A percentile compares a stretch with the other conserved stretches of the same genome.
Evolutionary conservation across 1,140 invertebrate genomes (phyloP).

Genomic region (Mactra quadrangularis): DNA sequence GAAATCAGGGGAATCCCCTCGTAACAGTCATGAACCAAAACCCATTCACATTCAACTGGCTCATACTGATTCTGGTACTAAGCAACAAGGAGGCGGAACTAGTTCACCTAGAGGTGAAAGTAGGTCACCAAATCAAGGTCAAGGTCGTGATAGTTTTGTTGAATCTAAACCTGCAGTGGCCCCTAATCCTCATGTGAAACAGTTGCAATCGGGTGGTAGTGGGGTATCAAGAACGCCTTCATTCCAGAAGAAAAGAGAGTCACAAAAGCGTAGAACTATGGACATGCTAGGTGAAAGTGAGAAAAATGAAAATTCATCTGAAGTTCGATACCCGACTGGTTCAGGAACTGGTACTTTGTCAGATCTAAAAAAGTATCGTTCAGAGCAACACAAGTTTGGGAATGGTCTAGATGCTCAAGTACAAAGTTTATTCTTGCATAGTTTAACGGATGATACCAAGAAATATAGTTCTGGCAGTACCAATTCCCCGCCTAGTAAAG

Average conservation of each 20-base stretch:
- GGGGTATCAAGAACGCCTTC: conserved; percentile 29
- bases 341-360: conserved; percentile 42
- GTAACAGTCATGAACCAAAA: conserved; percentile 12
- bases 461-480: conserved; percentile 31
- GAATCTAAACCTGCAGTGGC: conserved; percentile 3
- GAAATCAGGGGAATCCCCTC: background rate
- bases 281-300: background rate
- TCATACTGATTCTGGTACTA: conserved; percentile 13
- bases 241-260: conserved; percentile 56
- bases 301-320: background rate
- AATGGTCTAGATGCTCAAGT: conserved; percentile 50
- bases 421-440: conserved; percentile 47
- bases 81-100: background rate
- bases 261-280: conserved; percentile 12
- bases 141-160: background rate
- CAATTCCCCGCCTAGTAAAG: background rate
- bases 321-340: conserved; percentile 28
- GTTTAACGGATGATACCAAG: conserved; percentile 34
- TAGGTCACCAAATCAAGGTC: background rate
- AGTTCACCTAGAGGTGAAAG: background rate
- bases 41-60: conserved; percentile 54
- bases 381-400: conserved; percentile 58
- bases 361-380: conserved; percentile 55
- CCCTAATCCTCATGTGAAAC: conserved; percentile 45
- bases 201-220: conserved; percentile 16